These are phyloP conservation scores for Hemistola chrysoprasaria DNA, from an alignment of 2,888 invertebrate genomes.

Conservation along the genomic window DNA sequence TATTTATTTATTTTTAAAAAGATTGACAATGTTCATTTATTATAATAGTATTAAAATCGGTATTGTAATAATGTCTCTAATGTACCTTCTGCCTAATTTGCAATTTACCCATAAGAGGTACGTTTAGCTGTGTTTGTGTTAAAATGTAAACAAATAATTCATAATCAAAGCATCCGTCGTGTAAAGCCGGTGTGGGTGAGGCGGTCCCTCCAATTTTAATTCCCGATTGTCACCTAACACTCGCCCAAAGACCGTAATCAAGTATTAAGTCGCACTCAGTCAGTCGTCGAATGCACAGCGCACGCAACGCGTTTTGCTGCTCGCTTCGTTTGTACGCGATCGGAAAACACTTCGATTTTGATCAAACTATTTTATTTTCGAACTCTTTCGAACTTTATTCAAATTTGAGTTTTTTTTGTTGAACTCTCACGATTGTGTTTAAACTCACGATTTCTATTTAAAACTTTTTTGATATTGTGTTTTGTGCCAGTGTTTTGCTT, in stretches of 20 bases:
- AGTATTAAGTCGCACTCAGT: conserved; percentile 21
- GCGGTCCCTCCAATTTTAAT: conserved; percentile 41
- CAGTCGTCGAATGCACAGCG: conserved; percentile 53
- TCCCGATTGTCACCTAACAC: conserved; percentile 10
- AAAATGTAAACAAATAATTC: conserved; percentile 26
- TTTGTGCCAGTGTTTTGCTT: conserved; percentile 26
- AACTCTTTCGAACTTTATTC: conserved; percentile 6
- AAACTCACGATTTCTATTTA: neutral
- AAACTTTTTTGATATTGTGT: conserved; percentile 18
- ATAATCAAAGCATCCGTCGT: conserved; percentile 48
- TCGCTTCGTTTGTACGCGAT: conserved; percentile 44
- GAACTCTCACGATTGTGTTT: no score
- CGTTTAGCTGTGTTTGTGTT: conserved; percentile 17
- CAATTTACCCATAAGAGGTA: no score
- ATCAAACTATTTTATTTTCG: conserved; percentile 14
- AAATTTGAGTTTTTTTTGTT: conserved; percentile 5
- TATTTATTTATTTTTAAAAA: no score
- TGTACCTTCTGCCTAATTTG: no score
- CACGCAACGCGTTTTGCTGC: conserved; percentile 46
- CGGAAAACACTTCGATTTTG: conserved; percentile 26
- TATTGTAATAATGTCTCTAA: no score
- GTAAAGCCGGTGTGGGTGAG: conserved; percentile 35
- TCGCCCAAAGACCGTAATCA: conserved; percentile 6
- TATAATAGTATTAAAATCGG: no score
- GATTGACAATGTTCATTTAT: no score